Base-by-base conservation (phyloP, 2,888 invertebrate species). In the Saturnia japonica region DNA sequence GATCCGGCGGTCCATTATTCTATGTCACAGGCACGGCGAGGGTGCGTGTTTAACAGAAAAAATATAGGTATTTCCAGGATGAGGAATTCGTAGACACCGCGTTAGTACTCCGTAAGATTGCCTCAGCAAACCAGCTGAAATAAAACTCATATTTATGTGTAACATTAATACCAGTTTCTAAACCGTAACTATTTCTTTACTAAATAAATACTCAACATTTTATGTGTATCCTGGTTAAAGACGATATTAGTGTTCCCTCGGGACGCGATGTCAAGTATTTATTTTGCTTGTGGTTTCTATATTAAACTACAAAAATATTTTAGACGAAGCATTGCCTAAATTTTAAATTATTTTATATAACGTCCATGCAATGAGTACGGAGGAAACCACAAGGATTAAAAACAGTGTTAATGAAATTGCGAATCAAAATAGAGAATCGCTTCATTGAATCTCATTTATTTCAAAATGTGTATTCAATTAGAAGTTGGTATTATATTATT, bases 1-100 rank as follows among this genome's bases (percentile, higher is more conserved):
- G 89, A 90, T 86, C 87, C 88, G 85, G 81, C 83, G 88, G 87
- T 90, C 91, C 93, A 93, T 93, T 93, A 91, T 91, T 93, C 91
- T 90, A 88, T 85, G 93, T 93, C 93, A 92, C 82, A 86, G 88
- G 86, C 91, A 91, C 86, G 85, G 88, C 82, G 85, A 88, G 90
- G 91, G 89, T 90, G 91, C 90, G 91, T 89, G 87, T 82, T 83
- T 84, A 78, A 85, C 84, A 85, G 86, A 91, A 91, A 89, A 85
- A 81, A 71, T 70, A 71, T 68, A 69, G 54, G 70, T 64, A 68
- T 74, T 72, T 73, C 69, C 67, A 70, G 66, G 64, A 68, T 42
- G 22, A 64, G 42, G 62, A 66, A 64, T 66, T 67, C 54, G 42
- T 67, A 70, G 57, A 67, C 70, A 67, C 19, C 67, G 54, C 22